Percentiles rank a stretch among this genome's conserved stretches.
Conservation (phyloP, 1,140 invertebrate species). For the Monochamus saltuarius region DNA sequence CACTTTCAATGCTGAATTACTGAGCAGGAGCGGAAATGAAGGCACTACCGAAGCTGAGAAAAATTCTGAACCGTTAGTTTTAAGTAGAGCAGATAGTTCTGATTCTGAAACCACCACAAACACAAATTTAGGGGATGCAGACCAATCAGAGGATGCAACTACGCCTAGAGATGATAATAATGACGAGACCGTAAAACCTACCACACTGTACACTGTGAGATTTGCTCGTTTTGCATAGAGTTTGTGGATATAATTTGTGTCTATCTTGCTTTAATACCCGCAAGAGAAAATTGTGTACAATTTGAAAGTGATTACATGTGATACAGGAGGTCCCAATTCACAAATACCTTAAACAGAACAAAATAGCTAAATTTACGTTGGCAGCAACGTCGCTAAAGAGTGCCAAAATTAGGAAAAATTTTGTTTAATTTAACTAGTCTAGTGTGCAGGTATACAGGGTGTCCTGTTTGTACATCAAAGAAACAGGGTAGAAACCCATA, state of each 20-base stretch:
- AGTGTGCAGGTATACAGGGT: too few relatives aligned
- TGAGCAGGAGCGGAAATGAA: background rate
- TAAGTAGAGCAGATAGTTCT: background rate
- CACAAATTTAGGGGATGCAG: background rate
- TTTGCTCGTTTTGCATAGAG: conserved; percentile 6
- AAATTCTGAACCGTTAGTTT: background rate
- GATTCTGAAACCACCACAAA: background rate
- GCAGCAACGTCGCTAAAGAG: too few relatives aligned
- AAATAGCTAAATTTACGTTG: too few relatives aligned
- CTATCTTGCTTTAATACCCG: conserved; percentile 31
- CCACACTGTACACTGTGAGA: conserved; percentile 30
- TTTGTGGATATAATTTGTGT: background rate
- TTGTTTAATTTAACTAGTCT: too few relatives aligned
- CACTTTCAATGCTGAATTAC: background rate
- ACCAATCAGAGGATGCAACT: background rate
- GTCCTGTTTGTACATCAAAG: too few relatives aligned
- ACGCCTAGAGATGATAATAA: background rate
- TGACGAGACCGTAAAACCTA: conserved; percentile 15
- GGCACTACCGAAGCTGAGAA: background rate
- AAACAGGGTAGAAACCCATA: too few relatives aligned
- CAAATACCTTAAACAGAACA: too few relatives aligned
- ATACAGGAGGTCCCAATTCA: too few relatives aligned
- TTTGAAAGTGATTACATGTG: too few relatives aligned
- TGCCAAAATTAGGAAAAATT: too few relatives aligned
- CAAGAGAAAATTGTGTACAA: conserved; percentile 14